phyloP scores from a whole-genome alignment of 2,113 vertebrate species.

The Conger conger region DNA sequence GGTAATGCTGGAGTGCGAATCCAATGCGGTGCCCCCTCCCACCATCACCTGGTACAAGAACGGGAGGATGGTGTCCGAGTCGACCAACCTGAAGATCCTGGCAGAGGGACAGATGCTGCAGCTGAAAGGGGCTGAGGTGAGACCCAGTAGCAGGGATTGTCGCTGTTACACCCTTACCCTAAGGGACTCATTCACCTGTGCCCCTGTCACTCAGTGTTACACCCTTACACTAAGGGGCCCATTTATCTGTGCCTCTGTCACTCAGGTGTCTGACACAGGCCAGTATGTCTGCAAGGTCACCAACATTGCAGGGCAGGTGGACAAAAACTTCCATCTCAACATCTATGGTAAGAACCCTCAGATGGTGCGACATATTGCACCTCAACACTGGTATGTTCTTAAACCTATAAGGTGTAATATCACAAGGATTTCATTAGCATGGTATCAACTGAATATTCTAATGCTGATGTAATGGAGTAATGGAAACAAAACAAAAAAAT shows the following conservation, averaged over 20 bases:
- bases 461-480: too few species aligned
- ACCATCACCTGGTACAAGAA: slow-evolving; percentile 93
- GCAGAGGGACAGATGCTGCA: slow-evolving; percentile 76
- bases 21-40: slow-evolving; percentile 87
- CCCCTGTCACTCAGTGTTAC: slow-evolving; percentile 56
- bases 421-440: too few species aligned
- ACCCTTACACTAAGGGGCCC: too few species aligned
- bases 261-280: slow-evolving; percentile 91
- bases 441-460: neutral
- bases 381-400: neutral
- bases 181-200: too few species aligned
- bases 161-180: neutral
- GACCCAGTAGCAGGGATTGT: too few species aligned
- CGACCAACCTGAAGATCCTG: slow-evolving; percentile 66
- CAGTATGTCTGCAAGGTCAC: slow-evolving; percentile 93
- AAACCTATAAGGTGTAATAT: neutral
- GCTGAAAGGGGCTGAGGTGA: slow-evolving; percentile 82
- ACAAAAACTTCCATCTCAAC: slow-evolving; percentile 94
- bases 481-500: too few species aligned
- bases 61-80: slow-evolving; percentile 69
- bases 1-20: slow-evolving; percentile 80
- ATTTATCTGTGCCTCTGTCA: slow-evolving; percentile 34
- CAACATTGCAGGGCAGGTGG: slow-evolving; percentile 90
- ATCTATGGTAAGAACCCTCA: slow-evolving; percentile 78
- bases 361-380: neutral